Evolutionary conservation across 1,140 invertebrate genomes (phyloP).

Genomic region (Leptopilina boulardi): DNA sequence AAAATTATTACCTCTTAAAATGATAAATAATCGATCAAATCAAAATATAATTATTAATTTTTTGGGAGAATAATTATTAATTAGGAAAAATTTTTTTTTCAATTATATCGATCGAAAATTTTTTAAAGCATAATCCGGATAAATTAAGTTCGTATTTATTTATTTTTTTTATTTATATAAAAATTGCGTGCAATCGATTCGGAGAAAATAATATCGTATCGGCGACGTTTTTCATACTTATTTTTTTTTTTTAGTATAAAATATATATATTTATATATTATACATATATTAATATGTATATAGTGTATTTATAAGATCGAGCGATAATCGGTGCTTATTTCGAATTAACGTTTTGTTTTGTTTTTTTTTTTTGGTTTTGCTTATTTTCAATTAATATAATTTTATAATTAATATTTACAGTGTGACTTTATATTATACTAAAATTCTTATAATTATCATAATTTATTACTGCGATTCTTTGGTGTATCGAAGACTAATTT

Average conservation of each 20-base stretch:
- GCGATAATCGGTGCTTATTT: conserved; percentile 18
- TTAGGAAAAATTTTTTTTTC: too few relatives aligned
- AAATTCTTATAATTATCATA: conserved; percentile 10
- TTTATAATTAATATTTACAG: conserved; percentile 12
- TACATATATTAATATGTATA: not conserved
- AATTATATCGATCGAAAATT: not conserved
- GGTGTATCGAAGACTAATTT: conserved; percentile 51
- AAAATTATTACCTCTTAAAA: too few relatives aligned
- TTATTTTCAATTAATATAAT: not conserved
- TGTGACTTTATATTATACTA: not conserved
- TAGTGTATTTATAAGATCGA: conserved; percentile 20
- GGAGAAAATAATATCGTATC: conserved; percentile 18
- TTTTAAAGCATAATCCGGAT: not conserved
- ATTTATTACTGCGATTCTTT: conserved; percentile 13
- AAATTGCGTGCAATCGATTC: conserved; percentile 16
- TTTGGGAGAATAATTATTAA: too few relatives aligned
- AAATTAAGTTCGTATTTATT: not conserved
- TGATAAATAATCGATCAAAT: not conserved
- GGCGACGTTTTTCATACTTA: conserved; percentile 3
- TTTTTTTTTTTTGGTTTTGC: not conserved
- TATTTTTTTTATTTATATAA: not conserved
- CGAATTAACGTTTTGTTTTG: not conserved
- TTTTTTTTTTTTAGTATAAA: not conserved
- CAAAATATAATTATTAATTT: not conserved
- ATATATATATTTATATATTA: conserved; percentile 5